Percentiles rank a stretch among this genome's conserved stretches.
These are phyloP conservation scores for Phortica magna DNA, from an alignment of 2,888 invertebrate genomes.

Conservation along the genomic window DNA sequence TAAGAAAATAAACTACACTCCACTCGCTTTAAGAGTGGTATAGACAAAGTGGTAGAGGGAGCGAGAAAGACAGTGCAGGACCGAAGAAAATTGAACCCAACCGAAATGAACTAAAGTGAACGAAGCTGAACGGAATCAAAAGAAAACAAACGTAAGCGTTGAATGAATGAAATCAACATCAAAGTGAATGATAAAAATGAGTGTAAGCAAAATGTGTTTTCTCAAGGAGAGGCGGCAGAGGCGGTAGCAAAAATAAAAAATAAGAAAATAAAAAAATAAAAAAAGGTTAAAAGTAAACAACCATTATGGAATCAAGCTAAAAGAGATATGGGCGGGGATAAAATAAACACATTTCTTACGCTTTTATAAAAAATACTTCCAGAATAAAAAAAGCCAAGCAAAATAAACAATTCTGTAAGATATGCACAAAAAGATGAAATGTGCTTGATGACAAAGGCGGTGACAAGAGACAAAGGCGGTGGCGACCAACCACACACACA, in stretches of 20 bases:
- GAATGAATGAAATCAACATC: conserved; percentile 49
- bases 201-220: conserved; percentile 35
- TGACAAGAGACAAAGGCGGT: background rate
- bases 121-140: conserved; percentile 17
- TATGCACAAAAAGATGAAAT: conserved; percentile 51
- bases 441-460: background rate
- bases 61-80: conserved; percentile 39
- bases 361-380: conserved; percentile 41
- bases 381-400: conserved; percentile 41
- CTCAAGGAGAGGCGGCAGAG: background rate
- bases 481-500: background rate
- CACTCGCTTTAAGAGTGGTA: background rate
- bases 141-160: background rate
- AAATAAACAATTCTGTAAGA: conserved; percentile 72
- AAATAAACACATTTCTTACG: conserved; percentile 63
- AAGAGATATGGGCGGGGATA: conserved; percentile 53
- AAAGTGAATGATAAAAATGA: conserved; percentile 61
- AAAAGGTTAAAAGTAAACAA: conserved; percentile 65
- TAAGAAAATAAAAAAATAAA: conserved; percentile 22
- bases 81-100: background rate
- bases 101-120: conserved; percentile 38
- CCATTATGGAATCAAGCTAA: conserved; percentile 69
- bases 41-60: background rate
- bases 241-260: no score
- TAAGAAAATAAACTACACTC: conserved; percentile 26